Base-by-base conservation (phyloP, 2,113 vertebrate genomes). In the Serilophus lunatus region DNA sequence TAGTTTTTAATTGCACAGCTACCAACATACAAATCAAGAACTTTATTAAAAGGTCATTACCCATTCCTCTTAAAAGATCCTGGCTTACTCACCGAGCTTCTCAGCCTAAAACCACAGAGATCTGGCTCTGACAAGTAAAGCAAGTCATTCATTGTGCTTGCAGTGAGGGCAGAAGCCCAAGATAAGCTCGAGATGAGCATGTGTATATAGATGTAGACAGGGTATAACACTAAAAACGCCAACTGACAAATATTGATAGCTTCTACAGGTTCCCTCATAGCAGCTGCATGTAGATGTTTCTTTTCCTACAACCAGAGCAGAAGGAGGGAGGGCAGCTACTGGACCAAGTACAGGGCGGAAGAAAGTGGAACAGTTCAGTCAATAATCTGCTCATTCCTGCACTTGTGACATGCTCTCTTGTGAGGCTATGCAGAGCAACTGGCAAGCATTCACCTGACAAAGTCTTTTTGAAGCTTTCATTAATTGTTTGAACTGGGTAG, bases 21-120 rank as follows among this genome's bases (percentile, higher is more conserved):
- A 92, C 75, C 79, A 93, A 94, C 90, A 94, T 59, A 90, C 50
- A 95, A 94, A 92, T 81, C 53, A 88, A 68, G 38, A 96, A 94
- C 56, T 95, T 90, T 51, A 53, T 63, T 70, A 83, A 71, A 56
- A 91, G 33, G 49, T 94, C 25, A 78, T 96, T 93, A 95, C 88
- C 92, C 85, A 24, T 60, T 90, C 60, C 82, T 95, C 84, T 91
- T 86, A 60, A 56, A 78, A 90, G 53, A 71, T 71, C 69, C 82
- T 96, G 53, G 49, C 91, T 96, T 88, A 84, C 28, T 94, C 88
- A 78, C 53, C 95, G 78, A 88, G 47, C 51, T 92, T 82, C 88
- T 90, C 85, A 95, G 68, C 47, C 56, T 96, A 86, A 86, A 93
- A 31, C 51, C 79, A 80, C 23, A 91, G 49, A 78, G n/a, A 88